Percentiles rank a stretch among this genome's conserved stretches.
phyloP scores from a whole-genome alignment of 1,140 invertebrate genomes.

The Daktulosphaira vitifoliae region DNA sequence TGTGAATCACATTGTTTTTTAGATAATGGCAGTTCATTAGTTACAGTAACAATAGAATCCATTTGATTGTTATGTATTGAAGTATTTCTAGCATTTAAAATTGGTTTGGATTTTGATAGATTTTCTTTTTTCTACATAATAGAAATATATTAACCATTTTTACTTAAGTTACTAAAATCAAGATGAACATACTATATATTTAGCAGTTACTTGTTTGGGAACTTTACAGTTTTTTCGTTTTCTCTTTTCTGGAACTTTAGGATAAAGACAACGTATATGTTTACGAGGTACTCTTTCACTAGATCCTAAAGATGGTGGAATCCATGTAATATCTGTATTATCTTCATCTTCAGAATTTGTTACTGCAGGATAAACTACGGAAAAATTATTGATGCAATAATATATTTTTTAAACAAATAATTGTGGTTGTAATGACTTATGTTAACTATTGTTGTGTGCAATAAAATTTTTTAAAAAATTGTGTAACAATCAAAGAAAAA shows the following conservation, averaged over 20 bases:
- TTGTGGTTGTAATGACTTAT: no score
- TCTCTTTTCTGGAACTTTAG: constrained; percentile 3
- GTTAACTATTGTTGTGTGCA: no score
- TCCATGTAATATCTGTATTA: neutral
- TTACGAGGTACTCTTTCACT: neutral
- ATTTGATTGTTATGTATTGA: neutral
- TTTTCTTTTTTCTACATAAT: constrained; percentile 5
- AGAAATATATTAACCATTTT: neutral
- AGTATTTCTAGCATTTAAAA: neutral
- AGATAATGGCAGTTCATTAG: neutral
- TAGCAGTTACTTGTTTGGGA: neutral
- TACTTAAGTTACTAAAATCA: no score
- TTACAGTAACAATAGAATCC: neutral
- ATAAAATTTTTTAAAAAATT: no score
- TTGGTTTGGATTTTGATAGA: neutral
- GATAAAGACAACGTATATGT: neutral
- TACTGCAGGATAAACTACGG: constrained; percentile 11
- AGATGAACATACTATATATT: neutral
- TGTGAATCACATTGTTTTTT: constrained; percentile 9
- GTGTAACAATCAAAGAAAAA: no score
- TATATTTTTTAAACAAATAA: no score
- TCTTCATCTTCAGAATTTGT: constrained; percentile 24
- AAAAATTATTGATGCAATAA: neutral
- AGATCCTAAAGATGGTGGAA: neutral
- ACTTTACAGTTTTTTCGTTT: constrained; percentile 3